Evolutionary conservation across 2,113 vertebrate genomes (phyloP), one percentile per base, ranked within the genome.

Genomic region (Prolemur simus): DNA sequence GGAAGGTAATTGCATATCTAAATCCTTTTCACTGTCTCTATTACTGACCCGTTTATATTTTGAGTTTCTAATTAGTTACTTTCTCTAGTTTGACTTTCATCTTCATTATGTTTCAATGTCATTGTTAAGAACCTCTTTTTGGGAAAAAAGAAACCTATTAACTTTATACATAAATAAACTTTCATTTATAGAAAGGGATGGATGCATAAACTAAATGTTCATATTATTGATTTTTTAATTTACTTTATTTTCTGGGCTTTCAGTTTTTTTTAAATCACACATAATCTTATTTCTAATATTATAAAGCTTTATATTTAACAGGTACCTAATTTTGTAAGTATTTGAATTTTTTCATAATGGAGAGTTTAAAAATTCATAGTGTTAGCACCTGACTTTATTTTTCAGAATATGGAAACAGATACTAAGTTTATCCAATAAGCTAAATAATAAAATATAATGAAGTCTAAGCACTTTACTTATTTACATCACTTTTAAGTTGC

Each of bases 1-100:
- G 66, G 99, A 99, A 98, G 99, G 99, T 99, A 98, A 98, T 9
- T 23, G 4, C 49, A 17, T 11, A 0, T 23, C 34, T 13, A 0
- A 17, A 2, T 23, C 37, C 49, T 77, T 14, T 56, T 74, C 56
- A 25, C 64, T 3, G 12, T n/a, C n/a, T 85, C 27, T 45, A 0
- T 47, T 42, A 21, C 17, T 37, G 7, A 18, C 5, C 42, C 13
- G 0, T 9, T 71, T 32, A 2, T 17, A 15, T 45, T 94, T 63
- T 64, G 69, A 52, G 27, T 86, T 74, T 80, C 29, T 69, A 32
- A 10, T 76, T 63, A 39, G 25, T 39, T 25, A 20, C 54, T 71
- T 68, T 69, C n/a, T 78, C 34, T 66, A 20, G 18, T 64, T 76
- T 45, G 13, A 13, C 25, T 32, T 93, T 80, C 8, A 34, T 39